Evolutionary conservation across 2,113 vertebrate genomes (phyloP), one percentile per base, ranked within the genome.

Genomic region (Pseudopodoces humilis): DNA sequence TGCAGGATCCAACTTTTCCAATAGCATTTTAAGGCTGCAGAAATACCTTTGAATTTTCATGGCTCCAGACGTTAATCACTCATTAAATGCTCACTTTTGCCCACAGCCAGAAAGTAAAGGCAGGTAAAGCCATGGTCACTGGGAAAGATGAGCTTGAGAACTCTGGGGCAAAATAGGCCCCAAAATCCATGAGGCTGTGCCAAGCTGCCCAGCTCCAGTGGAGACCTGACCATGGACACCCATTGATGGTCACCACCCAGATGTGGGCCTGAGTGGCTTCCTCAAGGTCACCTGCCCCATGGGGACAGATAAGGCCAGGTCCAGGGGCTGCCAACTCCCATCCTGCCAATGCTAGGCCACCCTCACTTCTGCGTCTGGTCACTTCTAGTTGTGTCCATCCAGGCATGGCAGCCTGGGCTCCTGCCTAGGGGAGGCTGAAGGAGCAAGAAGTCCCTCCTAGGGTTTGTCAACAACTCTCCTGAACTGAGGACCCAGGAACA

Each of bases 81-180:
- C 37, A 3, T 62, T 75, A 74, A 81, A 75, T 3, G 19, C 11
- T 22, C 83, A 49, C 25, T 59, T 63, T 33, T 23, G 11, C 76
- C 24, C 43, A 50, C 19, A 65, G n/a, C 33, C 35, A 60, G 43
- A 70, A 78, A 49, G 47, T 3, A 4, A 56, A 68, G 18, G 39
- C 10, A 10, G 22, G 22, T 35, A 49, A 68, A 83, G 67, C 16
- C 3, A 3, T 0, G 2, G 30, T 14, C 8, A 2, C 46, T 17
- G 47, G 20, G 15, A 62, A 41, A 60, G n/a, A 49, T 1, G 2
- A 52, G 17, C 31, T 37, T 1, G 2, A 67, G 30, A 60, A 16
- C 30, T 6, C 3, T 31, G 2, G 3, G 24, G 25, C 5, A 43
- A 81, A 67, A 9, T 0, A 62, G 33, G 24, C 11, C 10, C 18